phyloP scores from a whole-genome alignment of 2,113 vertebrate species.

The Indicator indicator region DNA sequence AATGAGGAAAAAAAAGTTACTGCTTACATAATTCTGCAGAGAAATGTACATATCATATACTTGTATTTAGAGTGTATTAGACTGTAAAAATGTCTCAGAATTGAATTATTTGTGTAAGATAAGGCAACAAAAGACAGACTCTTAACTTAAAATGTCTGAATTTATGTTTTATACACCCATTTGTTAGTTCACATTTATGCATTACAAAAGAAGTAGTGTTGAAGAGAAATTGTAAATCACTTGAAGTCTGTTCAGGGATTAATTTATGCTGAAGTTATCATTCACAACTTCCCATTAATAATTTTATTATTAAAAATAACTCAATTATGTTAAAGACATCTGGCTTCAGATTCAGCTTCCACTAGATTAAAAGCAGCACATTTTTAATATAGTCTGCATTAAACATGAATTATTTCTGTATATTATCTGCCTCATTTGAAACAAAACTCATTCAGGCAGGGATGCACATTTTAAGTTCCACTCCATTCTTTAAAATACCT shows the following conservation, averaged over 20 bases:
- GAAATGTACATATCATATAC: conserved; percentile 7
- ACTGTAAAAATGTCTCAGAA: conserved; percentile 25
- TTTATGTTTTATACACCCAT: conserved; percentile 19
- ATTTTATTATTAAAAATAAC: conserved; percentile 38
- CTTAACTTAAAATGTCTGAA: conserved; percentile 41
- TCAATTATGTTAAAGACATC: conserved; percentile 2
- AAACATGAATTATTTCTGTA: background rate
- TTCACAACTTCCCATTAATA: conserved; percentile 19
- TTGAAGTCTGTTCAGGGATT: background rate
- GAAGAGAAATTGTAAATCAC: conserved; percentile 29
- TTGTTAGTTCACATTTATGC: conserved; percentile 21
- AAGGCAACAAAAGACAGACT: conserved; percentile 37
- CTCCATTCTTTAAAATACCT: background rate
- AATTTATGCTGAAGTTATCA: conserved; percentile 9
- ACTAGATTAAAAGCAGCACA: background rate
- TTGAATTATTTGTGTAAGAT: conserved; percentile 27
- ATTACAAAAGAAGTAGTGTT: conserved; percentile 11
- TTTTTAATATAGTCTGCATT: background rate
- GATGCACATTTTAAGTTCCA: accelerated
- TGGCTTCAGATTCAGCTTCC: background rate
- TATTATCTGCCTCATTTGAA: conserved; percentile 1
- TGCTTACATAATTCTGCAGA: conserved; percentile 36
- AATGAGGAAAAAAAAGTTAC: background rate
- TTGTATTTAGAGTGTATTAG: conserved; percentile 11
- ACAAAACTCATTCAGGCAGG: background rate